Evolutionary conservation across 64 coral and sea anemone species (phyloP).

Genomic region (Pocillopora damicornis): DNA sequence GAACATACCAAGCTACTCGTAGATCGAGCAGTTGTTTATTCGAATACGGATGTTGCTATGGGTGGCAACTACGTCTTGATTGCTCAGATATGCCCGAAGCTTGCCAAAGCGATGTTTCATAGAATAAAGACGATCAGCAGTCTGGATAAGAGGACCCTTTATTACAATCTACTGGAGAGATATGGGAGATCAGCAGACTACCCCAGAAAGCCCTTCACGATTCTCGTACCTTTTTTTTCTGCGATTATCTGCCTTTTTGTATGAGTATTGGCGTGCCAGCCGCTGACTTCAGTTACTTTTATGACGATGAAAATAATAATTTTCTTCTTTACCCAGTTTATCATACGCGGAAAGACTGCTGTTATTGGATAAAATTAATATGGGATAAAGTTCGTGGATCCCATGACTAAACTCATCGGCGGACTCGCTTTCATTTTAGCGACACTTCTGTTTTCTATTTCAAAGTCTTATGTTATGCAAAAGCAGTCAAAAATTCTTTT

Average conservation of each 20-base stretch:
- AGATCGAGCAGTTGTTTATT: constrained; percentile 79
- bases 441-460: constrained; percentile 36
- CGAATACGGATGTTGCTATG: constrained; percentile 47
- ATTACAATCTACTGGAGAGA: constrained; percentile 42
- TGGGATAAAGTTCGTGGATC: too few species aligned
- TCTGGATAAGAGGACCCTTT: constrained; percentile 46
- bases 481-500: background rate
- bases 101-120: constrained; percentile 36
- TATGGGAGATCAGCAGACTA: background rate
- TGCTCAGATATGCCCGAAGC: constrained; percentile 18
- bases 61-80: constrained; percentile 33
- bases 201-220: background rate
- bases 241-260: constrained; percentile 68
- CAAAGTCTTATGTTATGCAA: constrained; percentile 8
- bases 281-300: constrained; percentile 57
- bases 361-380: constrained; percentile 68
- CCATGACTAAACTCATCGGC: constrained; percentile 53
- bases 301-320: constrained; percentile 18
- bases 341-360: constrained; percentile 63
- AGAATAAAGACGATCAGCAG: constrained; percentile 36
- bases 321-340: constrained; percentile 45
- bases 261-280: constrained; percentile 44
- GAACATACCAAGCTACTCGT: constrained; percentile 72
- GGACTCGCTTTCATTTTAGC: constrained; percentile 59
- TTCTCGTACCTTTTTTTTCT: constrained; percentile 2